Evolutionary conservation across 2,888 invertebrate genomes (phyloP).

Genomic region (Sympetrum striolatum): DNA sequence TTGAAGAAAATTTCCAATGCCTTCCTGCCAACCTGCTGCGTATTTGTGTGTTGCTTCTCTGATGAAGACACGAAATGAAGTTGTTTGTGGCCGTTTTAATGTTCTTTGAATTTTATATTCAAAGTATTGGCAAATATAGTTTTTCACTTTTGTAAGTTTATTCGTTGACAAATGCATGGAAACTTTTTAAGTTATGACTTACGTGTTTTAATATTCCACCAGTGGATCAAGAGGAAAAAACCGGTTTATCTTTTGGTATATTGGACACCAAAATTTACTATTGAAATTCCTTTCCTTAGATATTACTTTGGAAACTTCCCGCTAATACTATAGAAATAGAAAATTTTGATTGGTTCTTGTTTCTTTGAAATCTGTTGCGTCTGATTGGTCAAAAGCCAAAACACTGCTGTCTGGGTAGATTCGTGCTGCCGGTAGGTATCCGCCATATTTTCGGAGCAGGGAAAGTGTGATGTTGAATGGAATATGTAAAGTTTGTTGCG

Average conservation of each 20-base stretch:
- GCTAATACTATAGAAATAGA: not conserved
- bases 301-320: not conserved
- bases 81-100: slow-evolving; percentile 26
- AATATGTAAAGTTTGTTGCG: slow-evolving; percentile 27
- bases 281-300: not conserved
- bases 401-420: slow-evolving; percentile 3
- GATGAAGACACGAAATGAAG: not conserved
- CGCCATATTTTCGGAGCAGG: slow-evolving; percentile 6
- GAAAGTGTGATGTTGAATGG: slow-evolving; percentile 2
- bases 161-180: slow-evolving; percentile 27
- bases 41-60: not conserved
- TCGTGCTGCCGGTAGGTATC: slow-evolving; percentile 10
- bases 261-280: not conserved
- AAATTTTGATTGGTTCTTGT: not conserved
- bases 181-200: slow-evolving; percentile 28
- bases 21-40: not conserved
- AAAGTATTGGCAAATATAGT: slow-evolving; percentile 39
- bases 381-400: slow-evolving; percentile 12
- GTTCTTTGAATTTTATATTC: slow-evolving; percentile 28
- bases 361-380: not conserved
- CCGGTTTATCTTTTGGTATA: not conserved
- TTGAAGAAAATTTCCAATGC: not conserved
- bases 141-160: slow-evolving; percentile 39
- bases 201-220: slow-evolving; percentile 11
- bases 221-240: not conserved